These are phyloP conservation scores for Ceyx melanurus DNA, from an alignment of 2,113 vertebrate species.

Conservation along the genomic window DNA sequence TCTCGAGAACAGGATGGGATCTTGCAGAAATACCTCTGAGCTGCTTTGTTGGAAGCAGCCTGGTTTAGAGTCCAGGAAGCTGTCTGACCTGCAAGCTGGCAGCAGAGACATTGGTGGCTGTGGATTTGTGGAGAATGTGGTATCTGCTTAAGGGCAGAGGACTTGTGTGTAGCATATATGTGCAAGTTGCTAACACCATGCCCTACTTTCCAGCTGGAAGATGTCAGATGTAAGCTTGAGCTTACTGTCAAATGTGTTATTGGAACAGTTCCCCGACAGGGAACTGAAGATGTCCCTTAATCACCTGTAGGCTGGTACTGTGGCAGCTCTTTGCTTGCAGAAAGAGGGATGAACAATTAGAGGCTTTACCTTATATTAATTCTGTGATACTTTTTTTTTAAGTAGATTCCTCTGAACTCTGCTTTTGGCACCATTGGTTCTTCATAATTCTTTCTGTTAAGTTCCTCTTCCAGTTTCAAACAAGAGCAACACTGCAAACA, in stretches of 20 bases:
- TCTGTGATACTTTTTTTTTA: background rate
- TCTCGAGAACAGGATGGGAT: background rate
- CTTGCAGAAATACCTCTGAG: background rate
- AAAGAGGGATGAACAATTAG: background rate
- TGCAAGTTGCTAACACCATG: background rate
- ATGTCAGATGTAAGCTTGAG: background rate
- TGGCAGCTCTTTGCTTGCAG: background rate
- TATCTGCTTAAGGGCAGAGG: background rate
- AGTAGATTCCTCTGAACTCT: background rate
- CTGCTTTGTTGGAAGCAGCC: background rate
- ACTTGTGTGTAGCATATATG: too few relatives aligned
- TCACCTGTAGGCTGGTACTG: background rate
- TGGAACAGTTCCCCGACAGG: background rate
- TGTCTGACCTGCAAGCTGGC: background rate
- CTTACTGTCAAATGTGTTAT: background rate
- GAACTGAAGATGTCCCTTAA: background rate
- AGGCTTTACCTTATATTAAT: background rate
- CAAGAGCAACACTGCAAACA: background rate
- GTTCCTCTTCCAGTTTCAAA: background rate
- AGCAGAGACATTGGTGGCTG: background rate
- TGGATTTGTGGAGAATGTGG: background rate
- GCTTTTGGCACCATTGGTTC: background rate
- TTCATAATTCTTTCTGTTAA: background rate
- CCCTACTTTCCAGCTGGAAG: background rate
- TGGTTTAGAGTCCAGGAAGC: background rate